A percentile compares a stretch with the other conserved stretches of the same genome.
Evolutionary conservation across 2,113 vertebrate genomes (phyloP).

Genomic region (Cebidichthys violaceus): DNA sequence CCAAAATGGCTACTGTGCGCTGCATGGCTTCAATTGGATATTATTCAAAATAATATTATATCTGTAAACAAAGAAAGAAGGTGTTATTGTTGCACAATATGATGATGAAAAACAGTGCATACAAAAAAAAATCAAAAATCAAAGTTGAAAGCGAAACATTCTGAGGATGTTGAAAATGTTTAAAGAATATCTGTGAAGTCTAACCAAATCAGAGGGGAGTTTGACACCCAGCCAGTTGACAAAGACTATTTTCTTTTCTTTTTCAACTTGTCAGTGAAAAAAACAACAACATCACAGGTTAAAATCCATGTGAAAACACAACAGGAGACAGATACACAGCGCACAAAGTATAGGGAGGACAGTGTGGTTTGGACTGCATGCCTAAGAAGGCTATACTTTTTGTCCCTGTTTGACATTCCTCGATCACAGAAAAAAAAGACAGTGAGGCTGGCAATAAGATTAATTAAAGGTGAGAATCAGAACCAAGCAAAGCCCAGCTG

Average conservation of each 20-base stretch:
- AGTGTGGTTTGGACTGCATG: constrained; percentile 33
- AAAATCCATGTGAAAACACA: constrained; percentile 98
- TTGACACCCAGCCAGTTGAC: constrained; percentile 7
- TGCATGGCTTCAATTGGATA: constrained; percentile 14
- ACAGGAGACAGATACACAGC: constrained; percentile 73
- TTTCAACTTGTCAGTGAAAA: constrained; percentile 11
- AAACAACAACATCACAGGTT: constrained; percentile 24
- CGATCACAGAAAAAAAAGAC: constrained; percentile 60
- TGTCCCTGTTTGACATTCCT: constrained; percentile 71
- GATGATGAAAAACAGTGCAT: constrained; percentile 9
- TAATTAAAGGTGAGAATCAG: constrained; percentile 37
- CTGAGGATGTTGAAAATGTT: constrained; percentile 3
- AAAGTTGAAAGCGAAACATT: constrained; percentile 17
- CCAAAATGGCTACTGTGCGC: constrained; percentile 33
- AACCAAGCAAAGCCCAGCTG: constrained; percentile 71
- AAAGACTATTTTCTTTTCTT: constrained; percentile 17
- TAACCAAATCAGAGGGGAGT: constrained; percentile 22
- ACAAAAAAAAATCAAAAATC: constrained; percentile 1
- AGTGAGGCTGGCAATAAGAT: constrained; percentile 62
- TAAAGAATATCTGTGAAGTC: background rate
- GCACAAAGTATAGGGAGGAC: constrained; percentile 81
- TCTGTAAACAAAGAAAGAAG: constrained; percentile 42
- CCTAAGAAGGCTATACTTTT: constrained; percentile 78
- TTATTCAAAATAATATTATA: background rate
- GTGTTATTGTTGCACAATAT: constrained; percentile 35